Conservation (phyloP, 2,888 invertebrate species). For the Cerastoderma edule region DNA sequence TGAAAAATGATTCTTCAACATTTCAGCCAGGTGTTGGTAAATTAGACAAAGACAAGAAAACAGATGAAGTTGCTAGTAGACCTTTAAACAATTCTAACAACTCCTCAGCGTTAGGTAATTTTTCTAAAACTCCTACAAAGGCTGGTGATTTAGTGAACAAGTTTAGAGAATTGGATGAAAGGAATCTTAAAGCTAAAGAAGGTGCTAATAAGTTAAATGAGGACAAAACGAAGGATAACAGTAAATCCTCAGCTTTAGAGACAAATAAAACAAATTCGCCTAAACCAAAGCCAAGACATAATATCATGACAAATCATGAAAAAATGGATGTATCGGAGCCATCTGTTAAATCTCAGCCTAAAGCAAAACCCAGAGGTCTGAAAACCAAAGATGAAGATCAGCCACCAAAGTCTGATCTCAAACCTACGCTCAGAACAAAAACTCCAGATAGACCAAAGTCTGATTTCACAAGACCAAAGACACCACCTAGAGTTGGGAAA, state of each 20-base stretch:
- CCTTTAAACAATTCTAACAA: conserved; percentile 1
- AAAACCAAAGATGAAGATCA: conserved; percentile 17
- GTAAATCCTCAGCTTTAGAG: conserved; percentile 5
- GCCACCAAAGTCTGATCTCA: conserved; percentile 34
- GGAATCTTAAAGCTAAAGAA: conserved; percentile 39
- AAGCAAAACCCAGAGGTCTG: conserved; percentile 46
- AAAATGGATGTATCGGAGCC: conserved; percentile 63
- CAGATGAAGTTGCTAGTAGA: background rate
- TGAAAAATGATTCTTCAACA: conserved; percentile 19
- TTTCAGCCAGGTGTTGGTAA: conserved; percentile 11
- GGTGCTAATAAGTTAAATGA: conserved; percentile 7
- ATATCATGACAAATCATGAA: conserved; percentile 48
- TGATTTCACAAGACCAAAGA: conserved; percentile 42
- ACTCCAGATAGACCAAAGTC: conserved; percentile 34
- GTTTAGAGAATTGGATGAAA: conserved; percentile 58
- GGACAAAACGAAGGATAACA: background rate
- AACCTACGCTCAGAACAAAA: conserved; percentile 33
- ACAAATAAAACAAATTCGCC: conserved; percentile 14
- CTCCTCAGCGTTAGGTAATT: conserved; percentile 4
- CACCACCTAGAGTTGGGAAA: conserved; percentile 39
- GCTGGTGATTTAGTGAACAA: conserved; percentile 43
- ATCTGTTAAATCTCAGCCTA: conserved; percentile 37
- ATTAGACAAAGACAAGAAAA: background rate
- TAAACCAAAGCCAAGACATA: conserved; percentile 60
- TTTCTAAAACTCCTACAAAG: conserved; percentile 20